Evolutionary conservation across 2,113 vertebrate genomes (phyloP).

Genomic region (Gulo gulo): DNA sequence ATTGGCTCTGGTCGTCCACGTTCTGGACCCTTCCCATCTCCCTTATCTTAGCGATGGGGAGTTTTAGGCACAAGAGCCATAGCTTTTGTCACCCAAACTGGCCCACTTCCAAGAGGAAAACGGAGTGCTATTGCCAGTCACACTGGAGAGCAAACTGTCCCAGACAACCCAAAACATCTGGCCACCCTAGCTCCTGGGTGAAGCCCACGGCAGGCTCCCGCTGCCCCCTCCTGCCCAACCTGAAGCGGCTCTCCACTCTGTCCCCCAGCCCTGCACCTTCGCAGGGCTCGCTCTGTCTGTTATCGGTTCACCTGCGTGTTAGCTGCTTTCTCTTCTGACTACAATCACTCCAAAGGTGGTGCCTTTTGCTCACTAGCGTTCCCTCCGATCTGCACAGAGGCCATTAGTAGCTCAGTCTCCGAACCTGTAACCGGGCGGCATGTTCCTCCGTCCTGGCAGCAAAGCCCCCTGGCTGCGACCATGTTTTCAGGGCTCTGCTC

Average conservation of each 20-base stretch:
- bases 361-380: not conserved
- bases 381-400: not conserved
- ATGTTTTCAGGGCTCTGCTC: not conserved
- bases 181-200: not conserved
- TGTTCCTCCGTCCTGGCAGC: not conserved
- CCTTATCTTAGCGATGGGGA: not conserved
- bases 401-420: rapidly evolving
- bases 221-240: not conserved
- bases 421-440: not conserved
- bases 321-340: not conserved
- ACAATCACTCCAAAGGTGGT: not conserved
- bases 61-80: not conserved
- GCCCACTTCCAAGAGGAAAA: not conserved
- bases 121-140: rapidly evolving
- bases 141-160: not conserved
- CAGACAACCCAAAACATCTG: not conserved
- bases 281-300: not conserved
- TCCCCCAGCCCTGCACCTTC: not conserved
- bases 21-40: not conserved
- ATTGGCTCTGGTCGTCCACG: not conserved
- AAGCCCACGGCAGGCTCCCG: too few species aligned
- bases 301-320: too few species aligned
- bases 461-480: not conserved
- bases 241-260: not conserved
- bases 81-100: not conserved